Evolutionary conservation across 1,140 invertebrate species (phyloP), one percentile per base, ranked within the genome.

Genomic region (Cryptotermes secundus): DNA sequence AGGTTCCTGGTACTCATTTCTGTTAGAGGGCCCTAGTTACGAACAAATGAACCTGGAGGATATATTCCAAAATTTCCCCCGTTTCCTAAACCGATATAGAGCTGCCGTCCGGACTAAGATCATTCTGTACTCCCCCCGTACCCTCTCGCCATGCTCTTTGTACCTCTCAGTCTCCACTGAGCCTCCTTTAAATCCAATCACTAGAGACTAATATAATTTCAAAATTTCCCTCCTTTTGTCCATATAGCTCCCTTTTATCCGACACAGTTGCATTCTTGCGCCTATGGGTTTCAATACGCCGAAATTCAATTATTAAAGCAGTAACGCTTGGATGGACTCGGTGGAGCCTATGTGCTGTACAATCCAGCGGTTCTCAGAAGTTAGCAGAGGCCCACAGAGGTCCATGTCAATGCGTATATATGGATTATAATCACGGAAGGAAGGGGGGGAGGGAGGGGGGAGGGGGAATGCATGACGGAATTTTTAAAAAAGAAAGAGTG

Each of bases 261-360:
- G 9, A 4, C 59, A 26, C n/a, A 72, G 59, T 72, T 72, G 31
- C 59, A 72, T 72, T 72, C 59, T 72, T 72, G n/a, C 14, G 59
- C n/a, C 59, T 72, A 72, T 31, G 31, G 1, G 59, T 72, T 31
- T 72, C 59, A 72, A 72, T 72, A 72, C 59, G 59, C 7, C 16
- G 59, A 72, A 72, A 72, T 72, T 72, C 59, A 72, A 72, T 72
- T 72, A 72, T 72, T 72, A 72, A 31, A 72, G 26, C 9, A n/a
- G n/a, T 26, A 9, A 72, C 26, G n/a, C 31, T 72, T 9, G 26
- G 26, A 72, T 72, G 59, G 31, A 72, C n/a, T 16, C 59, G 16
- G 2, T 2, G 59, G 59, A 26, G n/a, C 59, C n/a, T 26, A 26
- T 6, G n/a, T 72, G 31, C 59, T n/a, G 59, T 0, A 72, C 26